Conservation (phyloP, 2,113 vertebrate genomes). For the Carassius carassius region DNA sequence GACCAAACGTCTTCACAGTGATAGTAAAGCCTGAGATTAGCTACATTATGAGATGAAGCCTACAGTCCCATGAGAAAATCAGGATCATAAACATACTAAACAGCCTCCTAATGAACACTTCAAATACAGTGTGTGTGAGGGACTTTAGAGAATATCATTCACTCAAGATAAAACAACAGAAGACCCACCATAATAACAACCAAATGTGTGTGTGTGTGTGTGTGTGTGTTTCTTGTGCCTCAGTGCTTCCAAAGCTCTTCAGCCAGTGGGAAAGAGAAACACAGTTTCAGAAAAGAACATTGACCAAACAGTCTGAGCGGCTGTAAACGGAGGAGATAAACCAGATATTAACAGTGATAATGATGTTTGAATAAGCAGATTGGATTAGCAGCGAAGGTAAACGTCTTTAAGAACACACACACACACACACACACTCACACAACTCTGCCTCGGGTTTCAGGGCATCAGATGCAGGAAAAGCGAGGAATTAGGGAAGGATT, state of each 20-base stretch:
- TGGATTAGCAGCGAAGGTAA: slow-evolving; percentile 3
- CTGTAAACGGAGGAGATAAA: neutral
- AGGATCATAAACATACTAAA: neutral
- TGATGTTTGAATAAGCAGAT: slow-evolving; percentile 22
- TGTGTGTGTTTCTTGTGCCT: neutral
- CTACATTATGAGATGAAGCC: neutral
- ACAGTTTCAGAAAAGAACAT: neutral
- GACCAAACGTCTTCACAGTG: neutral
- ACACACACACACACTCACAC: neutral
- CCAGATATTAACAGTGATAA: slow-evolving; percentile 4
- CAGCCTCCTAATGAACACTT: neutral
- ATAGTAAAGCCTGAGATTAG: neutral
- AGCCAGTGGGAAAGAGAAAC: neutral
- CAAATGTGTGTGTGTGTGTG: neutral
- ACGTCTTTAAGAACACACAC: slow-evolving; percentile 7
- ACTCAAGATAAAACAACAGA: neutral
- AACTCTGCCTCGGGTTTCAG: slow-evolving; percentile 41
- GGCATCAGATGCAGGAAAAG: slow-evolving; percentile 58
- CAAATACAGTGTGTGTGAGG: neutral
- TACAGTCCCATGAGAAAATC: neutral
- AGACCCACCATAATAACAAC: neutral
- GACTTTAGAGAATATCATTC: neutral
- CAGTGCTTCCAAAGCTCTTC: slow-evolving; percentile 1
- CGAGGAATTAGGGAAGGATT: slow-evolving; percentile 38
- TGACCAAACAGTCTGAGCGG: neutral